Base-by-base conservation (phyloP, 2,888 invertebrate genomes). In the Punctoribates punctum region DNA sequence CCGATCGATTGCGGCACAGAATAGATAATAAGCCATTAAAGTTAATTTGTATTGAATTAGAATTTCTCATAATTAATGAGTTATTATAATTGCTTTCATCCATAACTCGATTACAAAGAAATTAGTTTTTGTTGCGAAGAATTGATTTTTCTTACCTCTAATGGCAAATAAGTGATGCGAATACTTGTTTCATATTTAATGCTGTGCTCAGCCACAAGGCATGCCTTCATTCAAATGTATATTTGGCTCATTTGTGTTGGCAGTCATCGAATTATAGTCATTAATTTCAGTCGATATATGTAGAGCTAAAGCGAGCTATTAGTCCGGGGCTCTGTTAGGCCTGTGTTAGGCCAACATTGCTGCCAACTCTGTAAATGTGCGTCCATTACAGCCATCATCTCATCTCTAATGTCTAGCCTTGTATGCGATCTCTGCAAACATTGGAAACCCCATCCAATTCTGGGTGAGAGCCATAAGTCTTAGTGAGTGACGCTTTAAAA, bases 261-360 rank as follows among this genome's bases (percentile, higher is more conserved):
- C 62, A 62, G 29, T 62, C 62, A 62, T 62, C 29, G 34, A 62
- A 62, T 62, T 62, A 62, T 62, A 27, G 27, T 27, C 62, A 62
- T 62, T 62, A 62, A 62, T 62, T 62, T 62, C 27, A 62, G 29
- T 62, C 62, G n/a, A 62, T 62, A 62, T 62, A 54, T 62, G 62
- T 62, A 62, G 23, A 57, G 57, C 25, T 57, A 62, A 62, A 62
- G 62, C 62, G 17, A 11, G 25, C 57, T 57, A 57, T 57, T 57
- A 57, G 27, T 62, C n/a, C n/a, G 67, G 67, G n/a, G n/a, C n/a
- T n/a, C n/a, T n/a, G n/a, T n/a, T n/a, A n/a, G n/a, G n/a, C n/a
- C n/a, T n/a, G n/a, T n/a, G n/a, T n/a, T n/a, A n/a, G 20, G 6
- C 25, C 25, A 25, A 17, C 67, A 67, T 67, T 17, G 38, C 38